Percentiles rank a stretch among this genome's conserved stretches.
Conservation (phyloP, 2,113 vertebrate species). For the Alosa alosa region DNA sequence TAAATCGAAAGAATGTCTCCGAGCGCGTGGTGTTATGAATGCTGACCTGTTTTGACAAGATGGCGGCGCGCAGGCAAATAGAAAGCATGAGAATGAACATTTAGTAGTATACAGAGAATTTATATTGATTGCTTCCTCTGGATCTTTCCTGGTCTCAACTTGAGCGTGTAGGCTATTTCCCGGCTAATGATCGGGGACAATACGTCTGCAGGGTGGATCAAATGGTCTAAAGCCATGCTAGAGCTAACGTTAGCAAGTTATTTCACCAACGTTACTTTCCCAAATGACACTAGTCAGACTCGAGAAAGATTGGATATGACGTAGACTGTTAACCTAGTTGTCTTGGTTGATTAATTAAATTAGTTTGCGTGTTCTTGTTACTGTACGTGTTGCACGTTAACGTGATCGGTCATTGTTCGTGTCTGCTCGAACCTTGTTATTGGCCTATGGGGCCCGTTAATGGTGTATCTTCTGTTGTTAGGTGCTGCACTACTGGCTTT, state of each 20-base stretch:
- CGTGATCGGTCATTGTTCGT: neutral
- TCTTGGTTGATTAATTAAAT: neutral
- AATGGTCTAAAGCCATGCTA: neutral
- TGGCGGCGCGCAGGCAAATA: conserved; percentile 52
- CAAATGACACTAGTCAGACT: too few species aligned
- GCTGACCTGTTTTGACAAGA: conserved; percentile 47
- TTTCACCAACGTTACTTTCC: too few species aligned
- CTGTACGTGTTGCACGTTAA: neutral
- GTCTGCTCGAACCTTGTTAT: neutral
- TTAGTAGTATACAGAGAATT: neutral
- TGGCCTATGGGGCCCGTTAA: too few species aligned
- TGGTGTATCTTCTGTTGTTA: too few species aligned
- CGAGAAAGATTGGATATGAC: too few species aligned
- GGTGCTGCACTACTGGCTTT: neutral
- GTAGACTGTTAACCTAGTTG: neutral
- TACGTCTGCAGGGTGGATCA: neutral
- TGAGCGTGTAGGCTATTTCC: neutral
- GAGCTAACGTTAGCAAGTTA: neutral
- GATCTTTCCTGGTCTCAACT: neutral
- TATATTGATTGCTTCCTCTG: neutral
- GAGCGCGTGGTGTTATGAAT: conserved; percentile 18
- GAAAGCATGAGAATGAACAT: conserved; percentile 12
- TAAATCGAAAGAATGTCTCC: neutral
- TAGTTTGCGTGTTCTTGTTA: neutral
- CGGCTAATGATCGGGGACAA: neutral